A percentile compares a stretch with the other conserved stretches of the same genome.
Evolutionary conservation across 2,113 vertebrate species (phyloP).

Genomic region (Siphamia tubifer): DNA sequence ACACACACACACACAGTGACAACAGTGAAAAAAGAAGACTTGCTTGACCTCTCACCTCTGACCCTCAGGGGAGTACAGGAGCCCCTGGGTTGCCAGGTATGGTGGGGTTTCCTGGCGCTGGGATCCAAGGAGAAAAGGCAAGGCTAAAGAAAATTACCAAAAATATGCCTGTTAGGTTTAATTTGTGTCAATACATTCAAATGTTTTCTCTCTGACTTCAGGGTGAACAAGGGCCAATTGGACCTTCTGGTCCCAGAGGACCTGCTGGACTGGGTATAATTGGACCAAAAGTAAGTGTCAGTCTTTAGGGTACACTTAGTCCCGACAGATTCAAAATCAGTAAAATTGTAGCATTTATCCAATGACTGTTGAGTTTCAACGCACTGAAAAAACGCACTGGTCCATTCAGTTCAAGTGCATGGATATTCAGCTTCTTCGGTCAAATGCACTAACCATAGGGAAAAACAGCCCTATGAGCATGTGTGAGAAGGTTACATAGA

Average conservation of each 20-base stretch:
- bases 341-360: no score
- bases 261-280: conserved; percentile 64
- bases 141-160: not conserved
- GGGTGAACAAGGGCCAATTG: conserved; percentile 74
- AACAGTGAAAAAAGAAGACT: not conserved
- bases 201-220: conserved; percentile 19
- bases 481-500: no score
- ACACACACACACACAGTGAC: not conserved
- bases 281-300: conserved; percentile 75
- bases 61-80: conserved; percentile 81
- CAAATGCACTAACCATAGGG: no score
- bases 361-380: no score
- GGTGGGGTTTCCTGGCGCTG: conserved; percentile 70
- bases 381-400: no score
- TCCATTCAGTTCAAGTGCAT: no score
- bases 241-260: conserved; percentile 74
- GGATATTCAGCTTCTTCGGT: no score
- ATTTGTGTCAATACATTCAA: not conserved
- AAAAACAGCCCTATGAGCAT: no score
- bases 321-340: no score
- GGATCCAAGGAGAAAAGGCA: conserved; percentile 81
- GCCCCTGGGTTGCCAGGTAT: conserved; percentile 66
- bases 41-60: conserved; percentile 4
- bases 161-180: not conserved
- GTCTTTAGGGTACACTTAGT: no score